Conservation (phyloP, 1,140 invertebrate genomes). For the Drosophila bifasciata region DNA sequence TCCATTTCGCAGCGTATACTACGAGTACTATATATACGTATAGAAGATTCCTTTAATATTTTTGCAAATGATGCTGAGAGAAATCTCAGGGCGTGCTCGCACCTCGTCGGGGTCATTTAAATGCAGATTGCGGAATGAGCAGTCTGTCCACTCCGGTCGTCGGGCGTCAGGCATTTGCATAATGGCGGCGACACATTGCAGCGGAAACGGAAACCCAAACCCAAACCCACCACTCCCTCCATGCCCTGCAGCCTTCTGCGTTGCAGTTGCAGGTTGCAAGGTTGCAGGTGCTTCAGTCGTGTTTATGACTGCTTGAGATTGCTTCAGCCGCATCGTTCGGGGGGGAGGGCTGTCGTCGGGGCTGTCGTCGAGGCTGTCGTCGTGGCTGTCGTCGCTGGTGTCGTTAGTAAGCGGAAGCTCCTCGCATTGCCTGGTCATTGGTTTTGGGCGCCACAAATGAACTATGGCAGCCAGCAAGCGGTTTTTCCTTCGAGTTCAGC, state of each 20-base stretch:
- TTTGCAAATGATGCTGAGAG: conserved; percentile 66
- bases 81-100: conserved; percentile 58
- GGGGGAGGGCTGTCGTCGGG: conserved; percentile 39
- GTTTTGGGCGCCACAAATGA: conserved; percentile 27
- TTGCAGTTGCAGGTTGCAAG: conserved; percentile 38
- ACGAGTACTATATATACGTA: background rate
- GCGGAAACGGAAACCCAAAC: conserved; percentile 71
- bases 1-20: conserved; percentile 5
- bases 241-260: conserved; percentile 2
- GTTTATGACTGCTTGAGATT: conserved; percentile 76
- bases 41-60: conserved; percentile 53
- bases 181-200: conserved; percentile 79
- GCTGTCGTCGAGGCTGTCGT: conserved; percentile 19
- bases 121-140: conserved; percentile 77
- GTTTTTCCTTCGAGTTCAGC: conserved; percentile 67
- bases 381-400: conserved; percentile 27
- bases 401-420: conserved; percentile 57
- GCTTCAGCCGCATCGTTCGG: conserved; percentile 40
- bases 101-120: conserved; percentile 71
- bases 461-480: background rate
- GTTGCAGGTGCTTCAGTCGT: conserved; percentile 62
- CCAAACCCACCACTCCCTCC: conserved; percentile 2
- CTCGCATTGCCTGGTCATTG: conserved; percentile 35
- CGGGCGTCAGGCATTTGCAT: conserved; percentile 61
- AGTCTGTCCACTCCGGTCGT: conserved; percentile 58